A percentile compares a stretch with the other conserved stretches of the same genome.
phyloP scores from a whole-genome alignment of 2,797 vertebrate genomes.

The Dipus sagitta region DNA sequence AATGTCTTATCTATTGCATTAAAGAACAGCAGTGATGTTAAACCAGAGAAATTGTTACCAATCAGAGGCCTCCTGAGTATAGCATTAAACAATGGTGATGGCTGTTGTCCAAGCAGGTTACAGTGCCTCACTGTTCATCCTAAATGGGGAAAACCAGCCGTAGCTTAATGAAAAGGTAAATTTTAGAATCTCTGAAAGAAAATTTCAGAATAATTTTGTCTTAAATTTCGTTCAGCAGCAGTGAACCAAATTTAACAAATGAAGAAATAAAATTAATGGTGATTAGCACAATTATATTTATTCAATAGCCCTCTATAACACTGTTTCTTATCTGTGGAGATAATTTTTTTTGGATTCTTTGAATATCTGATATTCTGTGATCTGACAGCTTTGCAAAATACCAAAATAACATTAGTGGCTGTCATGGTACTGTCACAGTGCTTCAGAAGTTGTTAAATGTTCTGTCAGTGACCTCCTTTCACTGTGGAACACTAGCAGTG shows the following conservation, averaged over 20 bases:
- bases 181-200: conserved; percentile 53
- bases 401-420: background rate
- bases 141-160: conserved; percentile 39
- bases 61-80: background rate
- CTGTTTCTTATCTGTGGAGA: conserved; percentile 36
- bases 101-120: background rate
- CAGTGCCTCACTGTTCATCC: conserved; percentile 13
- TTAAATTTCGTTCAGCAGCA: conserved; percentile 3
- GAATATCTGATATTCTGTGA: background rate
- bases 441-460: background rate
- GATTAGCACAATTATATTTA: conserved; percentile 23
- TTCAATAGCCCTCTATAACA: background rate
- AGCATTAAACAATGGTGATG: background rate
- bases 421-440: background rate
- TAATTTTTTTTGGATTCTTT: background rate
- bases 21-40: background rate
- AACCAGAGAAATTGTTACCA: background rate
- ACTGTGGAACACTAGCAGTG: background rate
- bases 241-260: background rate
- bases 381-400: background rate
- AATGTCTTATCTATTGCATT: background rate
- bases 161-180: conserved; percentile 27
- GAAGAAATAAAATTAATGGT: conserved; percentile 18
- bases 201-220: conserved; percentile 47
- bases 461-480: background rate